A percentile compares a stretch with the other conserved stretches of the same genome.
Evolutionary conservation across 2,888 invertebrate genomes (phyloP).

Genomic region (Nowickia ferox): DNA sequence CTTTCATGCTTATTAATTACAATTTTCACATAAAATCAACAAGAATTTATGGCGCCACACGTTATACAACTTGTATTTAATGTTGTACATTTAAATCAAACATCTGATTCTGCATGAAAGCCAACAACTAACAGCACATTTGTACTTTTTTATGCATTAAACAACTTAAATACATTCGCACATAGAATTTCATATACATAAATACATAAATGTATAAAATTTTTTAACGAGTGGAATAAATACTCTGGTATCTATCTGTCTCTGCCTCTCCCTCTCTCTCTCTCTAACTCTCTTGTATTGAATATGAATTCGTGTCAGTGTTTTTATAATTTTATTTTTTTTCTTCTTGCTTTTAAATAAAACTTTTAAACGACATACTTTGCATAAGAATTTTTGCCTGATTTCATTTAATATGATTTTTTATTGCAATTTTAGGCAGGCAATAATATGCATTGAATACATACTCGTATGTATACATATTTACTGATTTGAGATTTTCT

Average conservation of each 20-base stretch:
- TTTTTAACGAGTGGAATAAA: constrained; percentile 14
- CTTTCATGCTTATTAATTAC: constrained; percentile 69
- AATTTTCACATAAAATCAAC: constrained; percentile 63
- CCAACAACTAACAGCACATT: constrained; percentile 35
- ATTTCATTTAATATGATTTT: constrained; percentile 41
- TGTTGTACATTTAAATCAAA: constrained; percentile 71
- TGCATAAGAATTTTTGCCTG: constrained; percentile 63
- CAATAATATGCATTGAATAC: constrained; percentile 33
- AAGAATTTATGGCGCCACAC: constrained; percentile 72
- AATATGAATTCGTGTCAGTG: constrained; percentile 31
- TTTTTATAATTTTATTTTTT: constrained; percentile 11
- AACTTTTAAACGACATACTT: constrained; percentile 62
- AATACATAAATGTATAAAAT: constrained; percentile 36
- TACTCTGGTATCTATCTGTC: constrained; percentile 9
- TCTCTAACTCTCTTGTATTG: constrained; percentile 15
- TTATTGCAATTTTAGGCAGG: constrained; percentile 7
- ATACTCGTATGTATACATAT: background rate
- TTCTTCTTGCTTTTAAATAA: constrained; percentile 24
- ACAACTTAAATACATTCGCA: constrained; percentile 30
- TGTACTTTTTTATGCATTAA: constrained; percentile 21
- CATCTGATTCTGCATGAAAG: constrained; percentile 69
- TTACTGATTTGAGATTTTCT: background rate
- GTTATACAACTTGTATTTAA: constrained; percentile 68
- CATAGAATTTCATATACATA: constrained; percentile 42
- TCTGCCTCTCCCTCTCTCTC: background rate